Conservation (phyloP, 64 coral and sea anemone species). For the Actinia equina region DNA sequence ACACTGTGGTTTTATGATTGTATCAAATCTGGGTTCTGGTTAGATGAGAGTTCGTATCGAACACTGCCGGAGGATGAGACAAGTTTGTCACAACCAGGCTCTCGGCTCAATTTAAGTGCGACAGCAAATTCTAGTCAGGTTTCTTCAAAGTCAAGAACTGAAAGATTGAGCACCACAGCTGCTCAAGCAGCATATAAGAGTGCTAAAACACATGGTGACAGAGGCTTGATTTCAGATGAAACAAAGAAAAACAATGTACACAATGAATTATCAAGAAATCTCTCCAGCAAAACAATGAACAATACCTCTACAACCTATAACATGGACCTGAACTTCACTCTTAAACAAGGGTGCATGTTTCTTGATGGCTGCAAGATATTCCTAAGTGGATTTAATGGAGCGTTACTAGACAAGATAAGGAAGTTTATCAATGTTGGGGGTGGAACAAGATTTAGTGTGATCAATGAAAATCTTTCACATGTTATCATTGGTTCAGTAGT, state of each 20-base stretch:
- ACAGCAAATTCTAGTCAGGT: conserved; percentile 30
- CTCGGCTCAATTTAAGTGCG: conserved; percentile 30
- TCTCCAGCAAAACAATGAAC: conserved; percentile 26
- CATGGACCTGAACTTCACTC: conserved; percentile 32
- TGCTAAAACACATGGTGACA: conserved; percentile 75
- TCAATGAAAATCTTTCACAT: conserved; percentile 94
- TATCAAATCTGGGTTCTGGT: conserved; percentile 74
- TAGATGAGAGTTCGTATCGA: conserved; percentile 65
- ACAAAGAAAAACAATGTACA: conserved; percentile 17
- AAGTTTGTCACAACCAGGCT: conserved; percentile 44
- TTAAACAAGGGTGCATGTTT: conserved; percentile 76
- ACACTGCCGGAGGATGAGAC: conserved; percentile 49
- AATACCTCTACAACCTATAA: conserved; percentile 14
- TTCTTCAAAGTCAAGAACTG: conserved; percentile 25
- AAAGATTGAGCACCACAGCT: conserved; percentile 54
- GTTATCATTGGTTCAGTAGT: conserved; percentile 73
- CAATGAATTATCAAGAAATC: neutral
- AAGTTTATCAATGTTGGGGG: conserved; percentile 89
- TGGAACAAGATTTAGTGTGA: conserved; percentile 91
- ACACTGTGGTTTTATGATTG: conserved; percentile 96
- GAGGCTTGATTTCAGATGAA: conserved; percentile 44
- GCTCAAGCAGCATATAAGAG: conserved; percentile 79
- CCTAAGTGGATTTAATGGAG: conserved; percentile 87
- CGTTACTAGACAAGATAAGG: conserved; percentile 67
- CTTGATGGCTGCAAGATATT: conserved; percentile 93